A percentile compares a stretch with the other conserved stretches of the same genome.
Evolutionary conservation across 1,140 invertebrate genomes (phyloP).

Genomic region (Coptotermes formosanus): DNA sequence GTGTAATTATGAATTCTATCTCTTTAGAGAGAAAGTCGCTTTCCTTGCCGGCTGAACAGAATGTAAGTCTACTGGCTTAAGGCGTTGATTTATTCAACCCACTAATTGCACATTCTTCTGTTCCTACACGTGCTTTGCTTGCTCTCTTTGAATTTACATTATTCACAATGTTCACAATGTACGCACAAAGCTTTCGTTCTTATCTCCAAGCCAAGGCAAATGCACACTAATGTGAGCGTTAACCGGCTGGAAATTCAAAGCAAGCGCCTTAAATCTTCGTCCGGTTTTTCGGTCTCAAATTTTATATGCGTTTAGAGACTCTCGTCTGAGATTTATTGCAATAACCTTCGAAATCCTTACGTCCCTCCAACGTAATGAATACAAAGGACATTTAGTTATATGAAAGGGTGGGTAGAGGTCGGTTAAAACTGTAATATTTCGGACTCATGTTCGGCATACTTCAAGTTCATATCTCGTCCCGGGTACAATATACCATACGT

Average conservation of each 20-base stretch:
- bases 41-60: not conserved
- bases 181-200: not conserved
- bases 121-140: not conserved
- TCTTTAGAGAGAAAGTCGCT: not conserved
- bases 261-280: not conserved
- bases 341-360: not conserved
- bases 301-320: not conserved
- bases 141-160: not conserved
- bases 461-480: no score
- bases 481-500: no score
- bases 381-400: no score
- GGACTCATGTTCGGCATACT: no score
- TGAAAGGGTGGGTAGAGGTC: no score
- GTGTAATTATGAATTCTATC: not conserved
- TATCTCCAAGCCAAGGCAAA: not conserved
- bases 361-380: no score
- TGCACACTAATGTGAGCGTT: not conserved
- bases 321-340: not conserved
- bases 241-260: not conserved
- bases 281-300: not conserved
- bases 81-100: not conserved
- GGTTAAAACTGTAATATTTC: no score
- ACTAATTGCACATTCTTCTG: not conserved
- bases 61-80: not conserved
- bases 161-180: not conserved